Conservation (phyloP, 2,888 invertebrate genomes). For the Tiphia femorata region DNA sequence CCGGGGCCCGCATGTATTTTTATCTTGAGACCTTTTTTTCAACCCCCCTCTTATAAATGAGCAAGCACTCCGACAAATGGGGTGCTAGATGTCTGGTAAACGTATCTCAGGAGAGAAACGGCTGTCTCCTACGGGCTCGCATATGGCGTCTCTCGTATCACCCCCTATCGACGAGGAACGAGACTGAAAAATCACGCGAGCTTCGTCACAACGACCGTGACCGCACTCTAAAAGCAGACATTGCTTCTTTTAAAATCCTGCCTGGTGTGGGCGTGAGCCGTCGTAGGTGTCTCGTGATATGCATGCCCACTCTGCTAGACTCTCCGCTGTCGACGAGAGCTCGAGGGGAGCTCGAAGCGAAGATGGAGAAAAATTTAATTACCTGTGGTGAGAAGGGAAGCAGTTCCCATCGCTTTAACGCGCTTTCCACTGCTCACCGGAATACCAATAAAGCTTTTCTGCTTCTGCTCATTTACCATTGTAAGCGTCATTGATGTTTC, state of each 20-base stretch:
- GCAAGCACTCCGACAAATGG: slow-evolving; percentile 43
- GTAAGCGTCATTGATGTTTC: too few relatives aligned
- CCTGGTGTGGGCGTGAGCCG: slow-evolving; percentile 17
- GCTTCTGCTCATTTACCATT: too few relatives aligned
- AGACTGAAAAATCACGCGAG: slow-evolving; percentile 53
- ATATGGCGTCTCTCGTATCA: slow-evolving; percentile 39
- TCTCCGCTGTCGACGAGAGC: neutral
- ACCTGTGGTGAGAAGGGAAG: too few relatives aligned
- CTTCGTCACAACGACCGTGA: slow-evolving; percentile 46
- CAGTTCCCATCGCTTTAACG: too few relatives aligned
- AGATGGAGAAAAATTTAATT: too few relatives aligned
- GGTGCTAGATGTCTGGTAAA: slow-evolving; percentile 42
- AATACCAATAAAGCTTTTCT: too few relatives aligned
- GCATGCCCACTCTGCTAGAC: too few relatives aligned
- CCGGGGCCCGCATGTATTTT: slow-evolving; percentile 45
- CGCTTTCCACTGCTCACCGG: too few relatives aligned
- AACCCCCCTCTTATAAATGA: slow-evolving; percentile 53
- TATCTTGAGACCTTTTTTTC: slow-evolving; percentile 34
- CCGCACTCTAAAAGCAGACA: slow-evolving; percentile 1
- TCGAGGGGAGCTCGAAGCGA: too few relatives aligned
- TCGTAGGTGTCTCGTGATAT: neutral
- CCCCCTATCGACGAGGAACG: slow-evolving; percentile 42
- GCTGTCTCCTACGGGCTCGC: slow-evolving; percentile 35
- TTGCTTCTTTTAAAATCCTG: neutral
- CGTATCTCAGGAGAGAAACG: slow-evolving; percentile 36